phyloP scores from a whole-genome alignment of 2,797 vertebrate genomes.

The Hemitrygon akajei region DNA sequence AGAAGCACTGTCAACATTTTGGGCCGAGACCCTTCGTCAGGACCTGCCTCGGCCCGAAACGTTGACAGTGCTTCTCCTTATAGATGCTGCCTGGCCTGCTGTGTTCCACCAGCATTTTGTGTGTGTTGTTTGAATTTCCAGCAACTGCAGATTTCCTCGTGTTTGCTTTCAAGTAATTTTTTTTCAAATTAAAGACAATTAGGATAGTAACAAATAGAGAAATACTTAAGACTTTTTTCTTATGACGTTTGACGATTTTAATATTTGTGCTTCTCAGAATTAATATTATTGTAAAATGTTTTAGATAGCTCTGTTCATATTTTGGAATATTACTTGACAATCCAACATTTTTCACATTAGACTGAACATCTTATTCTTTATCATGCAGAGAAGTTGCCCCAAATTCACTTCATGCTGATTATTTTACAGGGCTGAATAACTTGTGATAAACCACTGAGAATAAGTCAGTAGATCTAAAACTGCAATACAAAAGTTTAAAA shows the following conservation, averaged over 20 bases:
- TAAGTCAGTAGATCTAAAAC: background rate
- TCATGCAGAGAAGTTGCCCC: background rate
- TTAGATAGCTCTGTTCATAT: background rate
- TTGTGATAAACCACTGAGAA: background rate
- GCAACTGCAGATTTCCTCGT: no score
- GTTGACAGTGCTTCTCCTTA: no score
- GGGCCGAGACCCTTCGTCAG: no score
- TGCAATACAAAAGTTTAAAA: background rate
- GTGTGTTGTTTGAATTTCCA: no score
- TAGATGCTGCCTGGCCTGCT: no score
- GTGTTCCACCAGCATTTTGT: no score
- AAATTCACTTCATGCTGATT: background rate
- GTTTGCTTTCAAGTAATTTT: background rate
- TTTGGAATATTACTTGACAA: background rate
- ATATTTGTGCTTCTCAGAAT: background rate
- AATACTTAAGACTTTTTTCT: background rate
- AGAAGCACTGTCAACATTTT: no score
- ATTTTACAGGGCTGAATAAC: background rate
- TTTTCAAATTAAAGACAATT: background rate
- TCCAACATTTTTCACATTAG: background rate
- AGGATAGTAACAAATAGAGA: background rate
- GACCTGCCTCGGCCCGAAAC: no score
- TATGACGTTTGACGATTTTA: background rate
- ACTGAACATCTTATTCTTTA: background rate
- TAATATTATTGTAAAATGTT: background rate